Conservation (phyloP, 2,113 vertebrate genomes). For the Thunnus thynnus region DNA sequence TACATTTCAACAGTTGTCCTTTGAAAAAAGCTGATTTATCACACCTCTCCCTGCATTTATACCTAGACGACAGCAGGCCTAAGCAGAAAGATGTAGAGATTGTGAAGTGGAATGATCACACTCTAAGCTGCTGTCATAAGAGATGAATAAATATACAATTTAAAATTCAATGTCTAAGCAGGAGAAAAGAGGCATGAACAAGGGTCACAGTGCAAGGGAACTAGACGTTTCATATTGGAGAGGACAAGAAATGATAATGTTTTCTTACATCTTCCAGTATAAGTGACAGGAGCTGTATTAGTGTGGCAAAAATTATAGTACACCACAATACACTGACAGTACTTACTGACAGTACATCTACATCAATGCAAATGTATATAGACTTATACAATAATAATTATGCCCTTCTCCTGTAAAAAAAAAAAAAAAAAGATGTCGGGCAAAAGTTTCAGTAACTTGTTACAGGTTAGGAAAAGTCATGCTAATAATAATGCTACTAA, state of each 20-base stretch:
- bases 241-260: background rate
- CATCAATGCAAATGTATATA: too few relatives aligned
- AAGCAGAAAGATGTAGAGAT: background rate
- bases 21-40: constrained; percentile 5
- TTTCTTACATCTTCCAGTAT: background rate
- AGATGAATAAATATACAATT: background rate
- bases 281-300: background rate
- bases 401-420: too few relatives aligned
- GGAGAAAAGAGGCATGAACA: background rate
- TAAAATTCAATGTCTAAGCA: background rate
- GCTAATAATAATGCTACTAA: too few relatives aligned
- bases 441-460: too few relatives aligned
- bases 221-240: background rate
- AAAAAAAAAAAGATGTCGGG: too few relatives aligned
- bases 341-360: too few relatives aligned
- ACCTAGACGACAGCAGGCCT: background rate
- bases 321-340: too few relatives aligned
- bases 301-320: background rate
- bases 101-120: background rate
- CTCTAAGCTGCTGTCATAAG: background rate
- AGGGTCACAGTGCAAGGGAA: background rate
- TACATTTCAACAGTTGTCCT: constrained; percentile 2
- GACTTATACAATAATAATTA: too few relatives aligned
- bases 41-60: background rate
- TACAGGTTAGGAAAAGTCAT: too few relatives aligned